Base-by-base conservation (phyloP, 2,113 vertebrate species). In the Mugil cephalus region DNA sequence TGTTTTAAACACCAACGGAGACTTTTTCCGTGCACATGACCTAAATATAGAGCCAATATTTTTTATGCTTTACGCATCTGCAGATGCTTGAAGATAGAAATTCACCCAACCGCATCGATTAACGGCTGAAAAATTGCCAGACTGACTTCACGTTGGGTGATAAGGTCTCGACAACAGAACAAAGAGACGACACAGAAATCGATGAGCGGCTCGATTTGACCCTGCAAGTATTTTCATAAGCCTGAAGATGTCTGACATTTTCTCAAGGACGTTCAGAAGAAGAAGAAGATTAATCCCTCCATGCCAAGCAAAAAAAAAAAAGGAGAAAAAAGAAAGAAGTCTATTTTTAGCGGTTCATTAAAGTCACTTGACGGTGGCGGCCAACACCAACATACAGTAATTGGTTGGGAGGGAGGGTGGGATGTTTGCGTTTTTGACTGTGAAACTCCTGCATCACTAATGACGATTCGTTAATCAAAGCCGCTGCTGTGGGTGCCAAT, bases 301-400 rank as follows among this genome's bases (percentile, higher is more conserved):
- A 54, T 51, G 15, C 45, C 56, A 58, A 77, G 62, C 63, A 75
- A 69, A 83, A 83, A 67, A n/a, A n/a, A n/a, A n/a, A n/a, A n/a
- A n/a, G n/a, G n/a, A n/a, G n/a, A n/a, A n/a, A n/a, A n/a, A n/a
- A n/a, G n/a, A n/a, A n/a, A 18, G 4, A 53, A 51, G 72, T 74
- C 83, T 84, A 79, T 87, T 77, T 87, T 83, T 79, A 83, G 78
- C 6, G n/a, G 45, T 74, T 84, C 73, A 78, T 88, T 88, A 75
- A 63, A 85, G 64, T 45, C 68, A 68, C 54, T 60, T 69, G 53
- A 35, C 5, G 1, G 51, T 59, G 14, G 38, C 47, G 39, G 14
- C 53, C 13, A 61, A 50, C 52, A 69, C 68, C 46, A 70, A 45
- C 62, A 52, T 43, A 54, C 53, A 78, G 67, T 80, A 74, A 83